These are phyloP conservation scores for Drosophila anomelani DNA, from an alignment of 2,888 invertebrate genomes.

Conservation along the genomic window DNA sequence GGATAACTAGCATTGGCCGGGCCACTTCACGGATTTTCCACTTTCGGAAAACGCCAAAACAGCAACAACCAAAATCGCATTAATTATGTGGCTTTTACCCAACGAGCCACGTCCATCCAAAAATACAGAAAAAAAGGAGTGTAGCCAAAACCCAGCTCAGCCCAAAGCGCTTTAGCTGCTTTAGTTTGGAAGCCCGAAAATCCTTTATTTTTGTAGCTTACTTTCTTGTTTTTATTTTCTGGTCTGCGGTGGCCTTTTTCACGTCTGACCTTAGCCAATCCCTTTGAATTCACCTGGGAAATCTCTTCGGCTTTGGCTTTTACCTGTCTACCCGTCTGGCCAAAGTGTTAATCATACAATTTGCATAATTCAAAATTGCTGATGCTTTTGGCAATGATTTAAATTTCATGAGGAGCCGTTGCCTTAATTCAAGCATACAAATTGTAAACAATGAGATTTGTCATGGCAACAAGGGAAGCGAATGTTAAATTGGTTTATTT, in stretches of 20 bases:
- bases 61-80: conserved; percentile 61
- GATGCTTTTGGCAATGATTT: conserved; percentile 33
- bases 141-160: conserved; percentile 31
- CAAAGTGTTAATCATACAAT: conserved; percentile 57
- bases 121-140: not conserved
- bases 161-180: conserved; percentile 36
- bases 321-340: conserved; percentile 16
- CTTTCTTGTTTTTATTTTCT: conserved; percentile 24
- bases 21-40: conserved; percentile 23
- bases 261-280: conserved; percentile 28
- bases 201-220: conserved; percentile 12
- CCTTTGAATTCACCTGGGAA: conserved; percentile 32
- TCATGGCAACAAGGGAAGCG: not conserved
- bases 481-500: conserved; percentile 10
- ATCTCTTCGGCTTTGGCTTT: conserved; percentile 2
- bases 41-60: conserved; percentile 23
- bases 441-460: conserved; percentile 7
- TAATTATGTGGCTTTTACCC: conserved; percentile 65
- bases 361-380: conserved; percentile 49
- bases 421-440: conserved; percentile 7
- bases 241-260: conserved; percentile 34
- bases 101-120: conserved; percentile 12
- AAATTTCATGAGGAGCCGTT: conserved; percentile 9
- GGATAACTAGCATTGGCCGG: conserved; percentile 7
- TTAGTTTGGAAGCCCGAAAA: conserved; percentile 7